phyloP scores from a whole-genome alignment of 1,140 invertebrate species.

The Drosophila punjabiensis region DNA sequence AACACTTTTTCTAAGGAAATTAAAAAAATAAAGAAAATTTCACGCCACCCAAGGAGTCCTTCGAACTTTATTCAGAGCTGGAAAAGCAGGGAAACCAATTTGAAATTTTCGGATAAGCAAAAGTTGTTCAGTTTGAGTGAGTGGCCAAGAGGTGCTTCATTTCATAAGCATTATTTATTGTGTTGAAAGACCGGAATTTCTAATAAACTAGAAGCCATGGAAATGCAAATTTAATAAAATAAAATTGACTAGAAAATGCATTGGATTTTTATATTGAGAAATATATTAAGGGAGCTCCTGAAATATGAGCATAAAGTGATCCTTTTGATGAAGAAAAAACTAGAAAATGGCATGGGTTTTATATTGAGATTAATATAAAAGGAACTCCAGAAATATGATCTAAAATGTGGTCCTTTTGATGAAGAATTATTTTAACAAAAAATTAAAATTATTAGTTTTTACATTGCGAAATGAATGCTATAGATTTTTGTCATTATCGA shows the following conservation, averaged over 20 bases:
- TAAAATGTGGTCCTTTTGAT: neutral
- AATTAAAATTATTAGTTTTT: neutral
- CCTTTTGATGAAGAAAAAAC: too few species aligned
- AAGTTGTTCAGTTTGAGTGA: slow-evolving; percentile 18
- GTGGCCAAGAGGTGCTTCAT: neutral
- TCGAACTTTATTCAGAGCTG: slow-evolving; percentile 31
- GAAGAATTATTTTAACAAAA: neutral
- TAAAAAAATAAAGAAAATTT: slow-evolving; percentile 5
- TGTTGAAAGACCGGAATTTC: neutral
- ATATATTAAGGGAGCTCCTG: too few species aligned
- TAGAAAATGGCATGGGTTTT: neutral
- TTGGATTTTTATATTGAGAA: too few species aligned
- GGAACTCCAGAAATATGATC: too few species aligned
- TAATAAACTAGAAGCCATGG: neutral
- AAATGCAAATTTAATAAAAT: slow-evolving; percentile 2
- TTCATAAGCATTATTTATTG: slow-evolving; percentile 14
- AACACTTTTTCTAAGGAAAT: slow-evolving; percentile 21
- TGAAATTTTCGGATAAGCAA: slow-evolving; percentile 28
- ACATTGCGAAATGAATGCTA: too few species aligned
- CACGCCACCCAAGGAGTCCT: slow-evolving; percentile 8
- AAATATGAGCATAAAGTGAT: neutral
- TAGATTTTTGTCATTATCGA: neutral
- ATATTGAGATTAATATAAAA: too few species aligned
- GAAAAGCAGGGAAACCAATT: slow-evolving; percentile 24
- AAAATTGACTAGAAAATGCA: neutral